Evolutionary conservation across 1,140 invertebrate genomes (phyloP).

Genomic region (Anastrepha obliqua): DNA sequence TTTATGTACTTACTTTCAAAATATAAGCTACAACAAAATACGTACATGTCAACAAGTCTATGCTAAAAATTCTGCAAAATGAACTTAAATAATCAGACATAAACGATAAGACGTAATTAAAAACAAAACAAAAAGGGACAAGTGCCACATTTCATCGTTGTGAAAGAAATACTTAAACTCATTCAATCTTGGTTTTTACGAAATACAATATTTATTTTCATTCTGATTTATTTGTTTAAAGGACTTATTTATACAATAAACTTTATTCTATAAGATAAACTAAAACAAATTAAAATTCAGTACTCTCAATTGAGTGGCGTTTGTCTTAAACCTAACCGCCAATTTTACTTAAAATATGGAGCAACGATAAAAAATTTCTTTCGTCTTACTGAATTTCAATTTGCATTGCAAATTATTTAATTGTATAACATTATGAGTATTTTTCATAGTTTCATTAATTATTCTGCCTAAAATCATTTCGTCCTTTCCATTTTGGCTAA

Average conservation of each 20-base stretch:
- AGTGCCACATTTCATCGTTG: not conserved
- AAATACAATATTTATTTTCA: slow-evolving; percentile 41
- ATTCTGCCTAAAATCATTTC: slow-evolving; percentile 30
- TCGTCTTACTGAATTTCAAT: not conserved
- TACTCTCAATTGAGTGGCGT: not conserved
- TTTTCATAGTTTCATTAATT: slow-evolving; percentile 35
- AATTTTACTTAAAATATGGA: not conserved
- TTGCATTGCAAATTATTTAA: slow-evolving; percentile 11
- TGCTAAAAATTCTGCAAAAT: slow-evolving; percentile 42
- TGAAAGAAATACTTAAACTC: slow-evolving; percentile 28
- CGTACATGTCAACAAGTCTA: slow-evolving; percentile 28
- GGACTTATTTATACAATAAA: slow-evolving; percentile 32
- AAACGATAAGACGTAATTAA: not conserved
- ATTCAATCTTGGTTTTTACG: slow-evolving; percentile 32
- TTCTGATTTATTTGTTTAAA: not conserved
- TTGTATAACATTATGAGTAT: slow-evolving; percentile 48
- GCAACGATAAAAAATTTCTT: not conserved
- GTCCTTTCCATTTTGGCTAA: not conserved
- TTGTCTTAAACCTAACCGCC: not conserved
- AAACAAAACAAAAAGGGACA: not conserved
- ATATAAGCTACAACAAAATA: slow-evolving; percentile 43
- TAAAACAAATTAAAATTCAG: slow-evolving; percentile 32
- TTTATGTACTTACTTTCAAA: slow-evolving; percentile 42
- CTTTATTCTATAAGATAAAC: slow-evolving; percentile 31
- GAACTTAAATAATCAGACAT: not conserved